A percentile compares a stretch with the other conserved stretches of the same genome.
These are phyloP conservation scores for Pithecia hirsuta DNA, from an alignment of 2,797 vertebrate genomes.

Conservation along the genomic window DNA sequence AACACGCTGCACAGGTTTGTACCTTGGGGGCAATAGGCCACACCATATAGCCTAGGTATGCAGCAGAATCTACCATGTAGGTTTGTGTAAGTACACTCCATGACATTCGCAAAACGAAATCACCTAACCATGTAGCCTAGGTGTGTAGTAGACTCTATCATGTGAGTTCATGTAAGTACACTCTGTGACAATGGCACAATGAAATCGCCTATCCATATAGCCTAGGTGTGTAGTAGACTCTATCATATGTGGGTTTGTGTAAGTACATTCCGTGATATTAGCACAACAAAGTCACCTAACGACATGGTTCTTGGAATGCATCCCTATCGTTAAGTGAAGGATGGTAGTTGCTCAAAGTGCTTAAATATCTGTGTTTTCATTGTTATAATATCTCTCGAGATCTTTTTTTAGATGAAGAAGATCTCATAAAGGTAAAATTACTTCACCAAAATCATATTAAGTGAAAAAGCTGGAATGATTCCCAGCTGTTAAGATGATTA, in stretches of 20 bases:
- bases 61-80: neutral
- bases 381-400: neutral
- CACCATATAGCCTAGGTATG: neutral
- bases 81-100: neutral
- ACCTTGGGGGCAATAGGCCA: neutral
- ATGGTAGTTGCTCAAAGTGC: neutral
- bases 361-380: neutral
- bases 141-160: neutral
- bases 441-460: neutral
- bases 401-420: slow-evolving; percentile 7
- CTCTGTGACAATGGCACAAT: neutral
- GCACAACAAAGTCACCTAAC: neutral
- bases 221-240: neutral
- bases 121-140: neutral
- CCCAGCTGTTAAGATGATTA: neutral
- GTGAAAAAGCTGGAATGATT: neutral
- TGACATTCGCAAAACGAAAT: neutral
- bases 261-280: neutral
- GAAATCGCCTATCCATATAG: neutral
- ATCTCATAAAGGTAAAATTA: slow-evolving; percentile 16
- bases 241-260: no score
- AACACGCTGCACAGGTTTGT: neutral
- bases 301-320: neutral
- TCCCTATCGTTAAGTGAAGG: neutral
- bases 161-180: neutral